Evolutionary conservation across 2,888 invertebrate species (phyloP).

Genomic region (Leistus spinibarbis): DNA sequence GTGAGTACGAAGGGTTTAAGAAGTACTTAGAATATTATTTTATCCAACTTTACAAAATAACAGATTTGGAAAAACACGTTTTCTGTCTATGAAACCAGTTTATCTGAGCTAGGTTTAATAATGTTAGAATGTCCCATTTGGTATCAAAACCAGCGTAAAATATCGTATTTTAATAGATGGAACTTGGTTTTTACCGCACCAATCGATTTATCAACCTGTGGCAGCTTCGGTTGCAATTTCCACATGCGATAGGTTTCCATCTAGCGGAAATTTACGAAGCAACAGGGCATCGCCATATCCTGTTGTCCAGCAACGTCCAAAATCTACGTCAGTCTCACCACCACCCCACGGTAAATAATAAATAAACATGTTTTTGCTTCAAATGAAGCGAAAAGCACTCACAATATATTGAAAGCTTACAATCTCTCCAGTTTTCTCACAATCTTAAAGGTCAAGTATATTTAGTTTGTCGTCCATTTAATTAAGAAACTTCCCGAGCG

Average conservation of each 20-base stretch:
- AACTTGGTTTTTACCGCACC: slow-evolving; percentile 58
- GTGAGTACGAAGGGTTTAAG: too few species aligned
- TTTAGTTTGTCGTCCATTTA: too few species aligned
- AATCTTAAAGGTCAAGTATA: neutral
- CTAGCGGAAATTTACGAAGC: slow-evolving; percentile 46
- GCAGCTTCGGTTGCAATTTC: slow-evolving; percentile 51
- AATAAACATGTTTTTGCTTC: neutral
- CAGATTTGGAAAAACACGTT: neutral
- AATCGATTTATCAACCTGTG: slow-evolving; percentile 54
- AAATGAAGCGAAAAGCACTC: neutral
- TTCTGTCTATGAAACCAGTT: neutral
- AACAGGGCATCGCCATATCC: slow-evolving; percentile 56
- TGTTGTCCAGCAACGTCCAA: slow-evolving; percentile 50
- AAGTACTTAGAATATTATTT: too few species aligned
- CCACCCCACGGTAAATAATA: slow-evolving; percentile 54
- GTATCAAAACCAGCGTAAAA: neutral
- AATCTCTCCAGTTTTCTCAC: neutral
- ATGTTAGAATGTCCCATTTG: neutral
- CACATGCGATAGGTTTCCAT: slow-evolving; percentile 50
- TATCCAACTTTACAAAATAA: too few species aligned
- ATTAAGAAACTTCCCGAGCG: too few species aligned
- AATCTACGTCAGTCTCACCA: slow-evolving; percentile 55
- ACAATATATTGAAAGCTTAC: neutral
- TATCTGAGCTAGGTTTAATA: neutral
- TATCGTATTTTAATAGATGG: slow-evolving; percentile 50